These are phyloP conservation scores for Colius striatus DNA, from an alignment of 2,113 vertebrate species.

Conservation along the genomic window DNA sequence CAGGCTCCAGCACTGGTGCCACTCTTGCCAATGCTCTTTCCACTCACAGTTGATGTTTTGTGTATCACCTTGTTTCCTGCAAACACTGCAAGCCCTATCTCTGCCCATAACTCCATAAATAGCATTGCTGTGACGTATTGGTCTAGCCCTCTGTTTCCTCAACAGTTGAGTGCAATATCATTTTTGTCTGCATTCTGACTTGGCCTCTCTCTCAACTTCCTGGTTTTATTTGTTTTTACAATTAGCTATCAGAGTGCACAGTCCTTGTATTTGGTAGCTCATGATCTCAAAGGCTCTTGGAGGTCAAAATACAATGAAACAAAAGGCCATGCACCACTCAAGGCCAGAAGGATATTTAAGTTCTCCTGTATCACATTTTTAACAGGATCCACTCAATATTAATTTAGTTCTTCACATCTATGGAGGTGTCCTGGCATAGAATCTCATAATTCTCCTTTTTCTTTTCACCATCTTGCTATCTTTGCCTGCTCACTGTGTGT, in stretches of 20 bases:
- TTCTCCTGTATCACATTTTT: neutral
- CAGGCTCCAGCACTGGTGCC: neutral
- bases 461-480: neutral
- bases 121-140: neutral
- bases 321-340: neutral
- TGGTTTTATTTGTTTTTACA: neutral
- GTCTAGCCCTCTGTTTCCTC: neutral
- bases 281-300: neutral
- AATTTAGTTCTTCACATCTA: neutral
- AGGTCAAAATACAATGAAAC: neutral
- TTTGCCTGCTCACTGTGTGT: neutral
- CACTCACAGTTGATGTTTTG: neutral
- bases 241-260: neutral
- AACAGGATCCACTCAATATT: neutral
- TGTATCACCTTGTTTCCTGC: neutral
- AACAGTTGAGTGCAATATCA: neutral
- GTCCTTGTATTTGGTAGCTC: neutral
- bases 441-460: neutral
- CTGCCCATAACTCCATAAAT: neutral
- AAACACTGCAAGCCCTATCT: neutral
- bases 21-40: neutral
- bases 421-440: neutral
- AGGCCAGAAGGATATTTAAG: neutral
- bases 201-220: neutral
- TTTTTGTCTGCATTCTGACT: neutral